Evolutionary conservation across 1,140 invertebrate species (phyloP).

Genomic region (Tetragonula clypearis): DNA sequence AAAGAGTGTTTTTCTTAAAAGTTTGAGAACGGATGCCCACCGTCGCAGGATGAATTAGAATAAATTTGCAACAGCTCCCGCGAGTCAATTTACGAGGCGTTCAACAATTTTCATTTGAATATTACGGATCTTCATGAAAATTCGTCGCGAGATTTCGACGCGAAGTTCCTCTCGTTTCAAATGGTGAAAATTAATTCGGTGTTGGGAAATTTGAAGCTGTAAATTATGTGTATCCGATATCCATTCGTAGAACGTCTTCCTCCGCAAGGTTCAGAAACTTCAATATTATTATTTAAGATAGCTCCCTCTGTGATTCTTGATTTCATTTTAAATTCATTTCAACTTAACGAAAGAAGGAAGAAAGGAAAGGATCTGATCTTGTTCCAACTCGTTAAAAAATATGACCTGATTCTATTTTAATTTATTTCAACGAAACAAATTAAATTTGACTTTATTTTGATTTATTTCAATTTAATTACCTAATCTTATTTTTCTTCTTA

Average conservation of each 20-base stretch:
- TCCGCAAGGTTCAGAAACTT: not conserved
- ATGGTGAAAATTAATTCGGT: not conserved
- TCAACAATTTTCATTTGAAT: conserved; percentile 29
- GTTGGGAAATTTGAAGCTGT: not conserved
- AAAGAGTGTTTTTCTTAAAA: not conserved
- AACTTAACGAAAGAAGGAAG: too few species aligned
- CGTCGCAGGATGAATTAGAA: not conserved
- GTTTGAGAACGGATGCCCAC: too few species aligned
- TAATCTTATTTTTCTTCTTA: not conserved
- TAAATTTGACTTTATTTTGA: too few species aligned
- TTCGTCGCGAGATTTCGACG: not conserved
- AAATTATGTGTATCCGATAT: not conserved
- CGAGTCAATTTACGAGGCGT: conserved; percentile 8
- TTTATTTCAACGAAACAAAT: too few species aligned
- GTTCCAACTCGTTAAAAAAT: too few species aligned
- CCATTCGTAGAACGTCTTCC: not conserved
- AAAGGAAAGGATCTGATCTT: too few species aligned
- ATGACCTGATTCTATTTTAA: too few species aligned
- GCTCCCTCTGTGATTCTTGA: too few species aligned
- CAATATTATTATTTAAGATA: too few species aligned
- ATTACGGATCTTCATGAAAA: not conserved
- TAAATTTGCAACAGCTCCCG: conserved; percentile 25
- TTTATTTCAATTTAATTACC: too few species aligned
- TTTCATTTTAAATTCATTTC: too few species aligned
- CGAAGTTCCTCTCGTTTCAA: not conserved